Evolutionary conservation across 2,113 vertebrate species (phyloP).

Genomic region (Bothrops jararaca): DNA sequence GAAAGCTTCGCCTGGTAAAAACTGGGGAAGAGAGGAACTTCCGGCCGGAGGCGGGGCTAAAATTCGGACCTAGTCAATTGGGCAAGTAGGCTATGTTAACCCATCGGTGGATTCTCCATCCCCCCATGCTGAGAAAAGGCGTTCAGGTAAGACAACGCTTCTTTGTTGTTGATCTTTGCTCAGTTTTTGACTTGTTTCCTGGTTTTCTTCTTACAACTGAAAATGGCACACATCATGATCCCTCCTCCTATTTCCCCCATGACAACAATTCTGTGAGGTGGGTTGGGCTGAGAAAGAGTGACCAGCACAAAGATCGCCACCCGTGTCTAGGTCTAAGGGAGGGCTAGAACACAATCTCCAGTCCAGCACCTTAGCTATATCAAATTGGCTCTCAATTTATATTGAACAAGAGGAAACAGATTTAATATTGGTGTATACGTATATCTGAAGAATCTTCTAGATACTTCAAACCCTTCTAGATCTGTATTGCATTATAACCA

Average conservation of each 20-base stretch:
- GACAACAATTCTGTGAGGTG: neutral
- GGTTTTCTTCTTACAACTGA: neutral
- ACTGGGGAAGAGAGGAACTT: too few species aligned
- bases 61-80: too few species aligned
- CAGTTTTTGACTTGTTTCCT: neutral
- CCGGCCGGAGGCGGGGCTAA: too few species aligned
- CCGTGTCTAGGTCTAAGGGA: neutral
- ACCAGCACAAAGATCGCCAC: neutral
- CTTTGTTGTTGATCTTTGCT: neutral
- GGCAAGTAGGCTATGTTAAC: too few species aligned
- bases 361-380: neutral
- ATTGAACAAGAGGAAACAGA: neutral
- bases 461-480: neutral
- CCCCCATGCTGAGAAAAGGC: too few species aligned
- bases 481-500: neutral
- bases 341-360: neutral
- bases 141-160: too few species aligned
- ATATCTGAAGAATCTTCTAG: neutral
- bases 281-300: neutral
- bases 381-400: neutral
- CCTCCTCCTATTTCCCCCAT: neutral
- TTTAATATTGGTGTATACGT: neutral
- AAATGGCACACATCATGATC: neutral
- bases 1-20: too few species aligned
- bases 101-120: too few species aligned